These are phyloP conservation scores for Tiliqua scincoides DNA, from an alignment of 2,113 vertebrate genomes.

Conservation along the genomic window DNA sequence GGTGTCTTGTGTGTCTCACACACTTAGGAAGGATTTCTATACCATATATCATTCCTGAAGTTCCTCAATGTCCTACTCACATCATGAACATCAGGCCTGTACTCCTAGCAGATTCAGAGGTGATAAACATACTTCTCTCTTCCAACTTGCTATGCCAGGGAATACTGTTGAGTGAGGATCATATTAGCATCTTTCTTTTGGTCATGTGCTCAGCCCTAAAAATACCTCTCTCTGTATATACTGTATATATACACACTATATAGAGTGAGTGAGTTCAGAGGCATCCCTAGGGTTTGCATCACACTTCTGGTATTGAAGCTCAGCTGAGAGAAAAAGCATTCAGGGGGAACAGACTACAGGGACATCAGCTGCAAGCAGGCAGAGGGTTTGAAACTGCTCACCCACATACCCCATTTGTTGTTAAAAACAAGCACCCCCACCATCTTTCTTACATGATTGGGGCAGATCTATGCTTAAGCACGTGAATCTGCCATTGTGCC, in stretches of 20 bases:
- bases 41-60: not conserved
- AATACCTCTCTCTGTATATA: too few species aligned
- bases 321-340: not conserved
- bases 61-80: too few species aligned
- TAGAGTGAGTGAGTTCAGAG: too few species aligned
- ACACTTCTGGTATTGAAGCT: too few species aligned
- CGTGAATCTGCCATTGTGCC: not conserved
- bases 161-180: not conserved
- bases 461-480: not conserved
- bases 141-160: not conserved
- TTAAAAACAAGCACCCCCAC: not conserved
- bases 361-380: not conserved
- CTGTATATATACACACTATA: too few species aligned
- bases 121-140: not conserved
- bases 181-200: not conserved
- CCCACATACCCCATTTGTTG: too few species aligned
- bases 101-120: not conserved
- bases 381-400: too few species aligned
- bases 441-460: too few species aligned
- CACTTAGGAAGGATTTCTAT: not conserved
- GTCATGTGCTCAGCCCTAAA: too few species aligned
- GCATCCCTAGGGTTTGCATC: too few species aligned
- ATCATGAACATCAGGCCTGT: not conserved
- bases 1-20: not conserved
- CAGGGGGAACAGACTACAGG: not conserved